Conservation (phyloP, 2,113 vertebrate genomes). For the Ploceus nigricollis region DNA sequence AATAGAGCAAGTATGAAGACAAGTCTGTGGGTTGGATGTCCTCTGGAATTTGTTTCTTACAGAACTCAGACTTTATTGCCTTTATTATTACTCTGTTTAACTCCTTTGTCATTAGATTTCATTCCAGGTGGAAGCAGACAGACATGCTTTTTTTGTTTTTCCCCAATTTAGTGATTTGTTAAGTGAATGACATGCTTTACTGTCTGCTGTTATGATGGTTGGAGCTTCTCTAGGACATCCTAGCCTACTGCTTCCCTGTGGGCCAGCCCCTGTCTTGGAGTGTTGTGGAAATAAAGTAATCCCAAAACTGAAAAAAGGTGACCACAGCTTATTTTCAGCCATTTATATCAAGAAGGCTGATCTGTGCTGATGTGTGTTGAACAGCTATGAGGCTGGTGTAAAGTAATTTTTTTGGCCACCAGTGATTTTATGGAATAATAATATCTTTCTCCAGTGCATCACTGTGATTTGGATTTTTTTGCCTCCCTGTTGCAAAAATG, state of each 20-base stretch:
- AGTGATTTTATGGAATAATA: background rate
- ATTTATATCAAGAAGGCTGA: background rate
- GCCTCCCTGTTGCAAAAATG: background rate
- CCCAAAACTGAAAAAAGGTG: background rate
- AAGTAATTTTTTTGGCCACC: background rate
- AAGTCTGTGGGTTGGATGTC: background rate
- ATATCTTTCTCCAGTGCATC: background rate
- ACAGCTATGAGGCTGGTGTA: background rate
- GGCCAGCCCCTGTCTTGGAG: background rate
- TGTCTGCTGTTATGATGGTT: background rate
- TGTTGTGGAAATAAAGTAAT: background rate
- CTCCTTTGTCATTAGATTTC: slow-evolving; percentile 13
- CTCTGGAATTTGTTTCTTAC: slow-evolving; percentile 1
- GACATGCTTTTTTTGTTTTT: rapidly evolving
- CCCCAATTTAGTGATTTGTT: background rate
- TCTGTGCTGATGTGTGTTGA: background rate
- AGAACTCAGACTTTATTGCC: background rate
- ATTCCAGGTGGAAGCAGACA: background rate
- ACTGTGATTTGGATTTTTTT: background rate
- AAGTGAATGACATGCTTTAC: background rate
- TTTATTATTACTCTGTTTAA: slow-evolving; percentile 19
- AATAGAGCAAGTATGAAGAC: background rate
- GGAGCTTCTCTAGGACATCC: background rate
- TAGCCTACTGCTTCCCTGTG: background rate
- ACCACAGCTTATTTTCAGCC: background rate